Evolutionary conservation across 2,113 vertebrate species (phyloP).

Genomic region (Craseonycteris thonglongyai): DNA sequence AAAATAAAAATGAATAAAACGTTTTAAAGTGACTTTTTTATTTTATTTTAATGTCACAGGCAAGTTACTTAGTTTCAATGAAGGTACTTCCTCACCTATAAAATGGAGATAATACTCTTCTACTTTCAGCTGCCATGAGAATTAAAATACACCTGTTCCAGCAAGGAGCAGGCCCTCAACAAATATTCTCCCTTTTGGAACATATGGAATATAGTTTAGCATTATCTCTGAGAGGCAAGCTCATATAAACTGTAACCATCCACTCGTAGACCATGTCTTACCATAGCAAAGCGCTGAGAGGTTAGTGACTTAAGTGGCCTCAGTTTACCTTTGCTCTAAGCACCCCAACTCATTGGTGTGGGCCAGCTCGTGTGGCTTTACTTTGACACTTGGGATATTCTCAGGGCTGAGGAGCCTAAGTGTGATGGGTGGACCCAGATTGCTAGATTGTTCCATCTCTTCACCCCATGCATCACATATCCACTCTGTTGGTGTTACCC

Average conservation of each 20-base stretch:
- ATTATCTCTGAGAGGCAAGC: not conserved
- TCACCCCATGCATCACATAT: accelerated
- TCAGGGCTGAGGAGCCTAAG: not conserved
- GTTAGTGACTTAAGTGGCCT: not conserved
- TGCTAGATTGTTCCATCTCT: not conserved
- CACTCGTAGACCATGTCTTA: not conserved
- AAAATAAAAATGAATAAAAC: too few species aligned
- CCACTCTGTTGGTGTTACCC: not conserved
- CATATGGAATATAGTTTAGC: not conserved
- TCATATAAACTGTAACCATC: not conserved
- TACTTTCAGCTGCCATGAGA: not conserved
- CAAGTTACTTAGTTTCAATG: not conserved
- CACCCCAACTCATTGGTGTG: not conserved
- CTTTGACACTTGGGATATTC: not conserved
- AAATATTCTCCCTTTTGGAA: not conserved
- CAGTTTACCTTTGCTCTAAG: not conserved
- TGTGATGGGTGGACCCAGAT: not conserved
- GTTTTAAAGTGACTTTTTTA: not conserved
- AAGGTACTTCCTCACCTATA: not conserved
- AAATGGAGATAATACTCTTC: not conserved
- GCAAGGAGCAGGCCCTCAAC: not conserved
- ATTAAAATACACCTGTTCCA: not conserved
- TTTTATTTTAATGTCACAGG: not conserved
- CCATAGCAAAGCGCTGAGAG: not conserved
- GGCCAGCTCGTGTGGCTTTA: not conserved